Conservation (phyloP, 2,113 vertebrate species). For the Rynchops niger region DNA sequence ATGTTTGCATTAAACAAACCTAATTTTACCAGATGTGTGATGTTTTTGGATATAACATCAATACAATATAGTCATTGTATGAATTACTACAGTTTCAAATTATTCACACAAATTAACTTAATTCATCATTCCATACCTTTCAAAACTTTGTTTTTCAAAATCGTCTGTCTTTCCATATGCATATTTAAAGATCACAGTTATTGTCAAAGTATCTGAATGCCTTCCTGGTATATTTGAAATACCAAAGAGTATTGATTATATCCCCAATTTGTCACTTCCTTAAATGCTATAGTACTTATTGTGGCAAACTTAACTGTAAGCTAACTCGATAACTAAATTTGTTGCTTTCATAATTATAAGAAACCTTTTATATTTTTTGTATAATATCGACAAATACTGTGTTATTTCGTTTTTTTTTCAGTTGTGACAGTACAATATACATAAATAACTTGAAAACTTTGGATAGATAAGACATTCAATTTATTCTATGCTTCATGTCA, state of each 20-base stretch:
- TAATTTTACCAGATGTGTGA: not conserved
- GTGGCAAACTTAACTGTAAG: not conserved
- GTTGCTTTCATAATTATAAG: not conserved
- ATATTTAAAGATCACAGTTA: not conserved
- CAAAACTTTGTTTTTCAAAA: not conserved
- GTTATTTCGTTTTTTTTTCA: not conserved
- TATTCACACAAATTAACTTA: not conserved
- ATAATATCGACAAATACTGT: not conserved
- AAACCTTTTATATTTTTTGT: not conserved
- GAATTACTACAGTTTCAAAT: not conserved
- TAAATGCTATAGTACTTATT: not conserved
- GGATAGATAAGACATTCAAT: not conserved
- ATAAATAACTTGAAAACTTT: slow-evolving; percentile 1
- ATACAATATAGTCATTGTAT: not conserved
- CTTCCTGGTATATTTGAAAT: not conserved
- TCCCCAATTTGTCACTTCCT: not conserved
- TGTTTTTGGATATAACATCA: not conserved
- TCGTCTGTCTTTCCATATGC: not conserved
- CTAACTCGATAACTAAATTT: not conserved
- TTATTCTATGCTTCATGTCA: not conserved
- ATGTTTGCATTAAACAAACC: not conserved
- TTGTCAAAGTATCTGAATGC: not conserved
- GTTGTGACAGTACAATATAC: not conserved
- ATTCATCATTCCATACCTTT: not conserved
- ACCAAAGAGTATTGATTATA: not conserved